phyloP scores from a whole-genome alignment of 1,140 invertebrate species.

The Scaptomyza graminum region DNA sequence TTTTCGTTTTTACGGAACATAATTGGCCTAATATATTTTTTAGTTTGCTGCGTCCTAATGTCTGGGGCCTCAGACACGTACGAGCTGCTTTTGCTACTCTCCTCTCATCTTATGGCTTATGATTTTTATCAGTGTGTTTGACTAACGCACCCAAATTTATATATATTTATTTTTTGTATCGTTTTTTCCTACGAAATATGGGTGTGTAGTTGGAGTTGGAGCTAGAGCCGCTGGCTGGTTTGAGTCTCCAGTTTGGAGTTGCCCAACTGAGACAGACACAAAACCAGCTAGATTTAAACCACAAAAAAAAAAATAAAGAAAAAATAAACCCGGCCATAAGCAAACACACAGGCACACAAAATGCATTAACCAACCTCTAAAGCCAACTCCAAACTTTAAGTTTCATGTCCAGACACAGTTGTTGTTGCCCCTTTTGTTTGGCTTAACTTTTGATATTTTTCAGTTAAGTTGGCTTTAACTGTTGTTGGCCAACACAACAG shows the following conservation, averaged over 20 bases:
- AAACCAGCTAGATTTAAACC: conserved; percentile 12
- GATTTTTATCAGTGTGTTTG: conserved; percentile 79
- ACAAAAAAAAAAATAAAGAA: conserved; percentile 9
- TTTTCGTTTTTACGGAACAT: conserved; percentile 43
- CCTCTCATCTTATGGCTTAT: conserved; percentile 49
- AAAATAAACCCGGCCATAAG: too few species aligned
- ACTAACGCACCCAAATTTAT: conserved; percentile 74
- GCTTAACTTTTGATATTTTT: conserved; percentile 77
- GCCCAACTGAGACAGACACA: conserved; percentile 24
- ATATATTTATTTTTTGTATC: conserved; percentile 16
- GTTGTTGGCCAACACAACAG: background rate
- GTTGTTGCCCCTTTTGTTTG: conserved; percentile 57
- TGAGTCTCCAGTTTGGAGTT: conserved; percentile 33
- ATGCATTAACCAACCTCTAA: conserved; percentile 55
- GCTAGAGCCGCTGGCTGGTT: background rate
- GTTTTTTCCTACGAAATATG: conserved; percentile 58
- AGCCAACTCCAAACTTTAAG: background rate
- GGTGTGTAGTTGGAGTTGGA: conserved; percentile 36
- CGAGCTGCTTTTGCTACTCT: conserved; percentile 23
- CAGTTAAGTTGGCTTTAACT: conserved; percentile 40
- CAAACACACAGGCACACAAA: conserved; percentile 46
- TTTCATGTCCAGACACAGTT: conserved; percentile 11
- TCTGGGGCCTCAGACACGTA: conserved; percentile 58
- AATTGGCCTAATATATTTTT: conserved; percentile 77
- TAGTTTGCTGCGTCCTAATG: conserved; percentile 43